These are phyloP conservation scores for Lissocephala sabroskyi DNA, from an alignment of 2,888 invertebrate species.

Conservation along the genomic window DNA sequence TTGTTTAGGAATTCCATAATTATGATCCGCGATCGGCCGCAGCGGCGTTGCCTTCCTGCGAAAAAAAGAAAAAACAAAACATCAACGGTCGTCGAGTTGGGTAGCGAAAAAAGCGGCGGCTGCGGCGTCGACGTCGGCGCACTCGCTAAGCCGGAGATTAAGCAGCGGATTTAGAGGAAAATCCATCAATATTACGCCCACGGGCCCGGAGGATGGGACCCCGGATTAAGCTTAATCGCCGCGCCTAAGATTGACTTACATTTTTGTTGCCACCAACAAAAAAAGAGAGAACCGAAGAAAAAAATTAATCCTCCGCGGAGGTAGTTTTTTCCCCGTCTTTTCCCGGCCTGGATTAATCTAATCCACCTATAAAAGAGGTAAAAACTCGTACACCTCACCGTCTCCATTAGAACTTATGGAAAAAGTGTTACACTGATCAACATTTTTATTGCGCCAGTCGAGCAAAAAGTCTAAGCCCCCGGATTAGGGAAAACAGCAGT, in stretches of 20 bases:
- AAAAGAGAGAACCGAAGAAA: too few species aligned
- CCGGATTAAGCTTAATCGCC: conserved; percentile 58
- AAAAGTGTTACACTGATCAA: conserved; percentile 31
- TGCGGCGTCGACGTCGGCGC: conserved; percentile 38
- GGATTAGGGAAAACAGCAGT: conserved; percentile 45
- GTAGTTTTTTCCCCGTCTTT: conserved; percentile 32
- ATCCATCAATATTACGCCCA: conserved; percentile 66
- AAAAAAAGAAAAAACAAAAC: too few species aligned
- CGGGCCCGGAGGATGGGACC: conserved; percentile 23
- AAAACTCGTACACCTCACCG: too few species aligned
- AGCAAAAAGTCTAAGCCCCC: conserved; percentile 43
- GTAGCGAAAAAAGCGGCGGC: conserved; percentile 10
- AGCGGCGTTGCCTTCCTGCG: conserved; percentile 43
- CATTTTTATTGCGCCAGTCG: conserved; percentile 30
- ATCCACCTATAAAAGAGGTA: conserved; percentile 56
- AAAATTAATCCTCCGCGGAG: conserved; percentile 50
- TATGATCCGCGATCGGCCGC: conserved; percentile 64
- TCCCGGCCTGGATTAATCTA: conserved; percentile 26
- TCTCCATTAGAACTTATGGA: too few species aligned
- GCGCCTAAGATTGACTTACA: conserved; percentile 46
- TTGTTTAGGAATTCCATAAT: conserved; percentile 67
- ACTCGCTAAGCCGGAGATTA: conserved; percentile 53
- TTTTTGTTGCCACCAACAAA: too few species aligned
- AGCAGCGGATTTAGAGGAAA: conserved; percentile 58
- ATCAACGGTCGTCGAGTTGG: too few species aligned